Evolutionary conservation across 1,140 invertebrate genomes (phyloP).

Genomic region (Drosophila tropicalis): DNA sequence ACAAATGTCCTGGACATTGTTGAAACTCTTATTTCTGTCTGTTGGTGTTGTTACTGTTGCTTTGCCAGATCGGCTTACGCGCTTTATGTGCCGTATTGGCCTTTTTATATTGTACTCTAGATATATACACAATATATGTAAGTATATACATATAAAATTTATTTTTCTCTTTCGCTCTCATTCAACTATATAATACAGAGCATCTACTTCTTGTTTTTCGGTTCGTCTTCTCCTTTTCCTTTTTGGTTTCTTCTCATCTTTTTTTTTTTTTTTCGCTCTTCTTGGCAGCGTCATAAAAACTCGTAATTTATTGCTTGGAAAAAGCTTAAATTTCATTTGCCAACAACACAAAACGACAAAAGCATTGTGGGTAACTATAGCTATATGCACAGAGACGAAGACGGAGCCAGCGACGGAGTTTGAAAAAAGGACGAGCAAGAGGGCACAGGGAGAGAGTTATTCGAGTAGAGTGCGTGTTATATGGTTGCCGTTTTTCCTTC

Average conservation of each 20-base stretch:
- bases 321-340: slow-evolving; percentile 82
- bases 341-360: slow-evolving; percentile 65
- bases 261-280: slow-evolving; percentile 40
- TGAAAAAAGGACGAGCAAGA: neutral
- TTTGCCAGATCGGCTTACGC: slow-evolving; percentile 74
- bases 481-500: slow-evolving; percentile 57
- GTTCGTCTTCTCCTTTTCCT: slow-evolving; percentile 2
- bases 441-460: slow-evolving; percentile 19
- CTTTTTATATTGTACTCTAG: slow-evolving; percentile 35
- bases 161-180: slow-evolving; percentile 31
- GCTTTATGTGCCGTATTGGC: slow-evolving; percentile 66
- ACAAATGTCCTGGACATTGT: slow-evolving; percentile 46
- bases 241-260: no score
- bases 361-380: slow-evolving; percentile 64
- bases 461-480: slow-evolving; percentile 53
- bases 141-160: slow-evolving; percentile 6
- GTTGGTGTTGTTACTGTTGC: slow-evolving; percentile 46
- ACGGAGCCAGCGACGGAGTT: neutral
- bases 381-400: slow-evolving; percentile 23
- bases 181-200: slow-evolving; percentile 58
- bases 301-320: slow-evolving; percentile 81
- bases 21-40: slow-evolving; percentile 40
- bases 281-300: slow-evolving; percentile 76
- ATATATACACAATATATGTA: slow-evolving; percentile 11
- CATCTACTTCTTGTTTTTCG: slow-evolving; percentile 42